These are phyloP conservation scores for Tragelaphus strepsiceros DNA, from an alignment of 2,113 vertebrate genomes.

Conservation along the genomic window DNA sequence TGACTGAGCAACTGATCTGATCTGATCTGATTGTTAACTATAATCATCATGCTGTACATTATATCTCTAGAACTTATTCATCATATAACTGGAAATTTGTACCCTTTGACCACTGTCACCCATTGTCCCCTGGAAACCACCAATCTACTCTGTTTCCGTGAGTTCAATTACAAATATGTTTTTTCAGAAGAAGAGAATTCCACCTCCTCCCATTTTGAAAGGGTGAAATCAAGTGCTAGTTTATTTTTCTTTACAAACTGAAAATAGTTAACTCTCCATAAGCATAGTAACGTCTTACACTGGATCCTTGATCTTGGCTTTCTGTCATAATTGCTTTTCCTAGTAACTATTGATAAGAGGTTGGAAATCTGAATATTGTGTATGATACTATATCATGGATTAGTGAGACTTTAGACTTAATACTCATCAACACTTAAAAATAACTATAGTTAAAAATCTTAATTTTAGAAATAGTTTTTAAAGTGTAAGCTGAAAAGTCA, in stretches of 20 bases:
- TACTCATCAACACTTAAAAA: background rate
- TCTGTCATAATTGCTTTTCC: background rate
- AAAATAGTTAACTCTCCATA: background rate
- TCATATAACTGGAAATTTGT: background rate
- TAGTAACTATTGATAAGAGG: background rate
- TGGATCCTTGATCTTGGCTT: background rate
- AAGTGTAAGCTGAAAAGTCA: background rate
- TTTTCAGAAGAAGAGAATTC: background rate
- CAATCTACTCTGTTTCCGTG: background rate
- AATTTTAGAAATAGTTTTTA: slow-evolving; percentile 9
- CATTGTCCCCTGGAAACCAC: background rate
- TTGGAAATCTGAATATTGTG: background rate
- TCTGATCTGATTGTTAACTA: background rate
- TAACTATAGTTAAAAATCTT: background rate
- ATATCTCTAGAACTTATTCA: background rate
- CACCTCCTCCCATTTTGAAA: background rate
- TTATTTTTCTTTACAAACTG: background rate
- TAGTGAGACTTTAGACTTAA: background rate
- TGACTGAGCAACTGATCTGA: too few species aligned
- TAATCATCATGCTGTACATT: background rate
- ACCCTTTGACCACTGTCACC: background rate
- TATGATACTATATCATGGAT: background rate
- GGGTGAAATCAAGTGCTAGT: background rate
- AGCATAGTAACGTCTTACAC: background rate
- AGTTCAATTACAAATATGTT: background rate